Percentiles rank a stretch among this genome's conserved stretches.
These are phyloP conservation scores for Diplodus sargus DNA, from an alignment of 2,797 vertebrate genomes.

Conservation along the genomic window DNA sequence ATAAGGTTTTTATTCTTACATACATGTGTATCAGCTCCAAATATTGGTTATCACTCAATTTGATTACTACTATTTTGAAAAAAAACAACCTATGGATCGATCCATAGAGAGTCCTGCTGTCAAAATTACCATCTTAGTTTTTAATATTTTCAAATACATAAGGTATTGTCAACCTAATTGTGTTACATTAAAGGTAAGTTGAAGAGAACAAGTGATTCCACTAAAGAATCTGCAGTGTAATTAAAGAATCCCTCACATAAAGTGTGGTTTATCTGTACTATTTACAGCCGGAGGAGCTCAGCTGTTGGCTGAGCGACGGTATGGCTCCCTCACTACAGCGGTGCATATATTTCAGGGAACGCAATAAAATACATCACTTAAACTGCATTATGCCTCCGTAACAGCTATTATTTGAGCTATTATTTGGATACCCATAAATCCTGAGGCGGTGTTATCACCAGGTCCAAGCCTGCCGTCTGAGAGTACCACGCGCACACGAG, in stretches of 20 bases:
- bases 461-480: slow-evolving; percentile 17
- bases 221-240: slow-evolving; percentile 9
- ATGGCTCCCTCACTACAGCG: slow-evolving; percentile 33
- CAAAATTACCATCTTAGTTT: not conserved
- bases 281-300: slow-evolving; percentile 42
- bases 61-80: no score
- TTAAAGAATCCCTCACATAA: slow-evolving; percentile 6
- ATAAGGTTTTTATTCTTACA: no score
- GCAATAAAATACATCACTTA: slow-evolving; percentile 66
- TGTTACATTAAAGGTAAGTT: slow-evolving; percentile 10
- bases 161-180: not conserved
- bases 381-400: slow-evolving; percentile 46
- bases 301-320: slow-evolving; percentile 37
- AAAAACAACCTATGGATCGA: no score
- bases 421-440: slow-evolving; percentile 53
- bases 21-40: no score
- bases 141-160: slow-evolving; percentile 7
- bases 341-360: slow-evolving; percentile 55
- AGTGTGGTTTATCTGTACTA: slow-evolving; percentile 41
- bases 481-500: slow-evolving; percentile 22
- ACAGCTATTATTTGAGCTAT: slow-evolving; percentile 58
- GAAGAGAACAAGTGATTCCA: not conserved
- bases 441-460: slow-evolving; percentile 24
- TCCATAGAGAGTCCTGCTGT: no score
- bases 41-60: no score